A percentile compares a stretch with the other conserved stretches of the same genome.
phyloP scores from a whole-genome alignment of 64 coral and sea anemone genomes.

The Platygyra sinensis region DNA sequence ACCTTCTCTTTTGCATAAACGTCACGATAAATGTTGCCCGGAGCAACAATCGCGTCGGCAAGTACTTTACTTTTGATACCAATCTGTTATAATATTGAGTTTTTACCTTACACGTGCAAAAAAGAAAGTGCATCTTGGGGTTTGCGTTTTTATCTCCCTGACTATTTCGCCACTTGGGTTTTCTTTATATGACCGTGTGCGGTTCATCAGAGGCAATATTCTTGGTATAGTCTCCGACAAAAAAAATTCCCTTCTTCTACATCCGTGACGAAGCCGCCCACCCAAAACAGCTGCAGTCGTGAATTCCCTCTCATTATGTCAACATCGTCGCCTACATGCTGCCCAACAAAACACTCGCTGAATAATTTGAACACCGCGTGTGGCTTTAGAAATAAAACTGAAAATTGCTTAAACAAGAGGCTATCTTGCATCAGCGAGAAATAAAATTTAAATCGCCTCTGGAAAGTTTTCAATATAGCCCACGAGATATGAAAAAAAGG shows the following conservation, averaged over 20 bases:
- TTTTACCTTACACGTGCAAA: background rate
- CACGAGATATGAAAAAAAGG: background rate
- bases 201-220: background rate
- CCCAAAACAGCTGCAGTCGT: slow-evolving; percentile 25
- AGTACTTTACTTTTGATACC: background rate
- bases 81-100: background rate
- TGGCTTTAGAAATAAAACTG: background rate
- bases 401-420: slow-evolving; percentile 7
- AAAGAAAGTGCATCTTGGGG: background rate
- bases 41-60: background rate
- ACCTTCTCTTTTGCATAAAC: background rate
- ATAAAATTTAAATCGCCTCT: background rate
- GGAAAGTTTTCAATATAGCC: background rate
- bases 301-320: slow-evolving; percentile 1
- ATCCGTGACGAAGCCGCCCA: slow-evolving; percentile 6
- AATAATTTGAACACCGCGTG: background rate
- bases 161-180: background rate
- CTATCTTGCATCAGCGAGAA: background rate
- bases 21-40: slow-evolving; percentile 13
- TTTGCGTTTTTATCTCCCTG: background rate
- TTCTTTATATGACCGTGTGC: background rate
- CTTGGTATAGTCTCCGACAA: background rate
- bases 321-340: slow-evolving; percentile 16
- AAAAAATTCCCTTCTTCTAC: background rate
- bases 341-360: background rate